Base-by-base conservation (phyloP, 2,888 invertebrate genomes). In the Oligia fasciuncula region DNA sequence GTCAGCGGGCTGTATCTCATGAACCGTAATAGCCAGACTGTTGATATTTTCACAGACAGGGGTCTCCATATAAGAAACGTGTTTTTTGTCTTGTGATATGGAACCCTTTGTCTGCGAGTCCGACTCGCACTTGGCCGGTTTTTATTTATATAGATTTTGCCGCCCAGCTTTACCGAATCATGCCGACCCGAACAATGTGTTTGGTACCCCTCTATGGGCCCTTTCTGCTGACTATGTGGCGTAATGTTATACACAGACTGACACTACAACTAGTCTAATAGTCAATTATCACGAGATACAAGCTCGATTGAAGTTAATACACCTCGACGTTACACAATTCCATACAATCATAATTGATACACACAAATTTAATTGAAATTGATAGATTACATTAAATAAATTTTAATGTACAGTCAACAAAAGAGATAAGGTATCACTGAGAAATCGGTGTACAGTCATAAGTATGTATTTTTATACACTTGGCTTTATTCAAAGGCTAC, bases 231-330 rank as follows among this genome's bases (percentile, higher is more conserved):
- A 35, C 60, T 67, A 8, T 19, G 17, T 14, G 54, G 60, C 54
- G 29, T 35, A 35, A 23, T 35, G 29, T 60, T 43, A 54, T n/a
- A 51, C 29, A 57, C n/a, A 17, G n/a, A 17, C 19, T 19, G 35
- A 40, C 5, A 40, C 17, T 46, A 80, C n/a, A 62, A 65, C 46
- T 60, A 79, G n/a, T 57, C 11, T 71, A 65, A 70, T 54, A 62
- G 4, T 62, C n/a, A 40, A 62, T 40, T 81, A 82, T 80, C 80
- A 80, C 81, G 81, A 84, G 49, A 29, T 14, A 19, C 57, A 82
- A 82, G 85, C 81, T 82, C 81, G 85, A 84, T 73, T 51, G 13
- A 66, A 60, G 40, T 67, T 77, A 51, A 35, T 35, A 80, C n/a
- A 51, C 3, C 49, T 67, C 60, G 11, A 79, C 73, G 54, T 63